A percentile compares a stretch with the other conserved stretches of the same genome.
Conservation (phyloP, 2,888 invertebrate species). For the Lepidocyrtinus sp. region DNA sequence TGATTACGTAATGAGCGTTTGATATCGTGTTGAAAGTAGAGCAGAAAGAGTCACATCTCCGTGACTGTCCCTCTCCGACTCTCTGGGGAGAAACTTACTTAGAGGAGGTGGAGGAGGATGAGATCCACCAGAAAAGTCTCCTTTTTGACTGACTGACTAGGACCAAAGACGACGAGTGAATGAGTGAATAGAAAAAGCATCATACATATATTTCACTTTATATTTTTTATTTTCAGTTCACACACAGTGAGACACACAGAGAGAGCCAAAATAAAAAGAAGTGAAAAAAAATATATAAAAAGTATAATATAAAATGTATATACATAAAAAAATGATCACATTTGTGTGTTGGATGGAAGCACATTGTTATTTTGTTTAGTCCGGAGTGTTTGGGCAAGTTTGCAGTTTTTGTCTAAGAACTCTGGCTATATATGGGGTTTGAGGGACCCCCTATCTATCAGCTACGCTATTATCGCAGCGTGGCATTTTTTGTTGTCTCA, state of each 20-base stretch:
- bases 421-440: conserved; percentile 71
- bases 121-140: conserved; percentile 1
- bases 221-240: neutral
- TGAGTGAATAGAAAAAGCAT: conserved; percentile 62
- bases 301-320: conserved; percentile 34
- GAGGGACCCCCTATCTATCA: conserved; percentile 70
- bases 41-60: neutral
- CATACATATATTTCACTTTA: conserved; percentile 45
- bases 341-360: conserved; percentile 20
- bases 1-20: neutral
- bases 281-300: conserved; percentile 56
- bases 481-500: conserved; percentile 71
- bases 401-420: conserved; percentile 70
- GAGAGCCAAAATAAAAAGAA: conserved; percentile 17
- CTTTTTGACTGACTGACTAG: conserved; percentile 52
- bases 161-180: conserved; percentile 62
- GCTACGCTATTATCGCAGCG: conserved; percentile 71
- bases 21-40: conserved; percentile 14
- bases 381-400: conserved; percentile 70
- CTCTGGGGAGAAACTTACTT: conserved; percentile 38
- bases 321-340: conserved; percentile 42
- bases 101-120: conserved; percentile 57
- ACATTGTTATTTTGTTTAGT: conserved; percentile 58
- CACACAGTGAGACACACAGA: conserved; percentile 1
- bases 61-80: neutral